Evolutionary conservation across 2,113 vertebrate genomes (phyloP).

Genomic region (Phylloscopus trochilus): DNA sequence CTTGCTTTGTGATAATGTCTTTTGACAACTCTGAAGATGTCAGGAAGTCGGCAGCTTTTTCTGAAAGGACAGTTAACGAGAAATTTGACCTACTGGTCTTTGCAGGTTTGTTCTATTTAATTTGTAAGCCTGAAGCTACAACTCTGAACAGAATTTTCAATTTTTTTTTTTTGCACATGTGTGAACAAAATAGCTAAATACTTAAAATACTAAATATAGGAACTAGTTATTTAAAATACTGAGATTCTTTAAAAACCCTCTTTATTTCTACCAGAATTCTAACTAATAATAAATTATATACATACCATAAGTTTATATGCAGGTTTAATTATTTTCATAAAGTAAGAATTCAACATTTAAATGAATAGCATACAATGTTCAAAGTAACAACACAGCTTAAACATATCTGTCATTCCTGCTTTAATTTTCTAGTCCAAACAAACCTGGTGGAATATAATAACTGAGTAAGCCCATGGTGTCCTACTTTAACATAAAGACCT

Average conservation of each 20-base stretch:
- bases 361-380: not conserved
- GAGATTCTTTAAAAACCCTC: not conserved
- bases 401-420: not conserved
- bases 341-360: not conserved
- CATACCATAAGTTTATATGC: not conserved
- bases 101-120: slow-evolving; percentile 7
- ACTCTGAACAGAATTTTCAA: not conserved
- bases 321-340: not conserved
- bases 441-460: slow-evolving; percentile 40
- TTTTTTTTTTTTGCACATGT: rapidly evolving
- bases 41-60: not conserved
- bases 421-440: slow-evolving; percentile 31
- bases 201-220: not conserved
- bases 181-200: not conserved
- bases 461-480: slow-evolving; percentile 50
- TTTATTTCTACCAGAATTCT: not conserved
- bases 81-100: slow-evolving; percentile 19
- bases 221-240: not conserved
- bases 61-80: not conserved
- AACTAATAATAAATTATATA: not conserved
- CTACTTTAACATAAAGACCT: slow-evolving; percentile 57
- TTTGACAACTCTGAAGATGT: slow-evolving; percentile 43
- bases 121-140: not conserved
- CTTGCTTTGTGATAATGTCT: slow-evolving; percentile 18
- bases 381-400: not conserved